A percentile compares a stretch with the other conserved stretches of the same genome.
phyloP scores from a whole-genome alignment of 2,888 invertebrate genomes.

The Melanostoma mellinum region DNA sequence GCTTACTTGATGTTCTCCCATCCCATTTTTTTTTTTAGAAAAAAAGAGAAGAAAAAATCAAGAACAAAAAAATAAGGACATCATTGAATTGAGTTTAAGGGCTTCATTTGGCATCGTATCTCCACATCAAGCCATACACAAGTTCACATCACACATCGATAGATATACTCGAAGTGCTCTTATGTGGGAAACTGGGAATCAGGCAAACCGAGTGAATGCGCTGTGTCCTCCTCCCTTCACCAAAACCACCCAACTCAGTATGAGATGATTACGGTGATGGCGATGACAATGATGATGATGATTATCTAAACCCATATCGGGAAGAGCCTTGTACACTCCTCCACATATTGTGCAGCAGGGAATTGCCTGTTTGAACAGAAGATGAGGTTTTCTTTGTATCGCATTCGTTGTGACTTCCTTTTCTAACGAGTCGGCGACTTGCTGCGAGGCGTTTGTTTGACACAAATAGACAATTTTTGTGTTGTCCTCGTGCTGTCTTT shows the following conservation, averaged over 20 bases:
- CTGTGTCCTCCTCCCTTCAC: conserved; percentile 18
- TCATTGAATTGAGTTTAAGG: conserved; percentile 59
- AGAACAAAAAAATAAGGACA: conserved; percentile 49
- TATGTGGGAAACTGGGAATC: conserved; percentile 39
- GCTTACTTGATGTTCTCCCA: conserved; percentile 37
- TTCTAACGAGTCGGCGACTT: conserved; percentile 55
- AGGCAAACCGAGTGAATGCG: conserved; percentile 30
- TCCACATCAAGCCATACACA: conserved; percentile 32
- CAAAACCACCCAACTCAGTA: background rate
- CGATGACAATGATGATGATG: conserved; percentile 67
- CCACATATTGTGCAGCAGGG: conserved; percentile 50
- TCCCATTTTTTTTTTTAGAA: conserved; percentile 6
- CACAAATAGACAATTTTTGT: conserved; percentile 63
- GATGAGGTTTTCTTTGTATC: conserved; percentile 35
- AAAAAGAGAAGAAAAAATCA: conserved; percentile 17
- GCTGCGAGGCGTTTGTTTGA: conserved; percentile 64
- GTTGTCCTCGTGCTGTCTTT: conserved; percentile 47
- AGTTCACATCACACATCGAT: background rate
- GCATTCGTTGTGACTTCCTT: conserved; percentile 28
- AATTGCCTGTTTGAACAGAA: conserved; percentile 29
- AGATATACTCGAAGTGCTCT: conserved; percentile 41
- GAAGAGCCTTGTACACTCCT: conserved; percentile 32
- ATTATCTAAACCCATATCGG: conserved; percentile 64
- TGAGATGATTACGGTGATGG: conserved; percentile 59
- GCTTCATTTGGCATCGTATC: conserved; percentile 52